Percentiles rank a stretch among this genome's conserved stretches.
Evolutionary conservation across 2,797 vertebrate species (phyloP).

Genomic region (Cyprinella venusta): DNA sequence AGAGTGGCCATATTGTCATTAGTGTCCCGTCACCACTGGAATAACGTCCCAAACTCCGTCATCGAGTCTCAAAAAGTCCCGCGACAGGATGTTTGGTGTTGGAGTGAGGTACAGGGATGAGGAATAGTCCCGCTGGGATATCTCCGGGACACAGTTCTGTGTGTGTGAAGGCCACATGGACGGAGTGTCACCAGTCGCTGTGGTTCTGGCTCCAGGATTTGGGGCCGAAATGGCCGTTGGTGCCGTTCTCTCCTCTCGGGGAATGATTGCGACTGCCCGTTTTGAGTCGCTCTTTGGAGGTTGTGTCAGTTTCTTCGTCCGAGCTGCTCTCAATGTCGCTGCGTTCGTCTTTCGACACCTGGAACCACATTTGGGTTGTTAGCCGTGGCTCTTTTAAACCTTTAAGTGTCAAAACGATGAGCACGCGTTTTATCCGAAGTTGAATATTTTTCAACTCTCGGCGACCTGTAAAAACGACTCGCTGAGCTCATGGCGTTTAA

Average conservation of each 20-base stretch:
- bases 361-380: neutral
- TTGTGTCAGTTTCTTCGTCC: constrained; percentile 82
- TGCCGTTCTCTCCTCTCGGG: constrained; percentile 84
- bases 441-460: no score
- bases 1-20: constrained; percentile 49
- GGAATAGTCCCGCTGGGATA: constrained; percentile 12
- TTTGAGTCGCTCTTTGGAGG: constrained; percentile 67
- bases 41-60: constrained; percentile 31
- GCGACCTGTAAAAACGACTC: no score
- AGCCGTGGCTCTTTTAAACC: neutral
- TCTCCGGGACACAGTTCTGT: constrained; percentile 28
- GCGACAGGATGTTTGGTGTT: constrained; percentile 7
- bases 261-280: constrained; percentile 45
- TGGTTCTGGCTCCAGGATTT: constrained; percentile 77
- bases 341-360: constrained; percentile 95
- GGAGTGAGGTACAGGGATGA: constrained; percentile 8
- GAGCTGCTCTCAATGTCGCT: constrained; percentile 98
- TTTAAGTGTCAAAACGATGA: no score
- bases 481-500: no score
- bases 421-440: no score
- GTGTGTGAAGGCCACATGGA: neutral
- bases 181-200: constrained; percentile 68
- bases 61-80: constrained; percentile 36
- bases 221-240: constrained; percentile 82
- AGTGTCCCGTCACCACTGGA: constrained; percentile 33